Conservation (phyloP, 2,113 vertebrate genomes). For the Stomatorhinus ivindoensis region DNA sequence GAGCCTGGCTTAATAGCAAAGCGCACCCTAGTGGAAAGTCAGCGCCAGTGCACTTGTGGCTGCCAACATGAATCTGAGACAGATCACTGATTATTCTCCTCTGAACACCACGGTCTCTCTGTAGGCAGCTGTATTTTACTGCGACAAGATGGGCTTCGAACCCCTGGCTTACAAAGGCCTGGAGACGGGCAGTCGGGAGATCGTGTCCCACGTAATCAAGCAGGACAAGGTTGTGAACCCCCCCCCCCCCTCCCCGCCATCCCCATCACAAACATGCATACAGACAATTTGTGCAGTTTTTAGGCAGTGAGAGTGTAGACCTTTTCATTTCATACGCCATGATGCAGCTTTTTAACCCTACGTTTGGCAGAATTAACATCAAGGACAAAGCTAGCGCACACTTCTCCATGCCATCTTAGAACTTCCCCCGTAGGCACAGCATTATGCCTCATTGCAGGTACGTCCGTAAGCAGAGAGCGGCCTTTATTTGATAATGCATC, state of each 20-base stretch:
- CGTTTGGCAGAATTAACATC: background rate
- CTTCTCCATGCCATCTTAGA: background rate
- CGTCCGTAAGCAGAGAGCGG: background rate
- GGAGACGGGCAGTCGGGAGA: conserved; percentile 63
- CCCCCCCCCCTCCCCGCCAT: background rate
- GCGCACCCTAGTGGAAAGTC: background rate
- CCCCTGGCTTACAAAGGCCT: conserved; percentile 66
- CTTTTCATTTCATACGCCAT: background rate
- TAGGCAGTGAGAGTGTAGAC: background rate
- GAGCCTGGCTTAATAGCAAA: background rate
- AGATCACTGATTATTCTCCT: background rate
- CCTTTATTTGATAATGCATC: background rate
- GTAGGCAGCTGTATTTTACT: conserved; percentile 66
- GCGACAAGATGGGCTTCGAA: conserved; percentile 71
- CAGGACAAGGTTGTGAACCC: conserved; percentile 61
- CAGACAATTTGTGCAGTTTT: background rate
- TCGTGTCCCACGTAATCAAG: conserved; percentile 62
- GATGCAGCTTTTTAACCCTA: background rate
- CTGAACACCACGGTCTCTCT: background rate
- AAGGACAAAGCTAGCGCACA: background rate
- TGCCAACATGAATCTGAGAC: background rate
- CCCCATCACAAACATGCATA: background rate
- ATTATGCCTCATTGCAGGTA: background rate
- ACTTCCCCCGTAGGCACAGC: background rate
- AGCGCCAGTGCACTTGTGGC: background rate